Conservation (phyloP, 1,140 invertebrate genomes). For the Drosophila subobscura region DNA sequence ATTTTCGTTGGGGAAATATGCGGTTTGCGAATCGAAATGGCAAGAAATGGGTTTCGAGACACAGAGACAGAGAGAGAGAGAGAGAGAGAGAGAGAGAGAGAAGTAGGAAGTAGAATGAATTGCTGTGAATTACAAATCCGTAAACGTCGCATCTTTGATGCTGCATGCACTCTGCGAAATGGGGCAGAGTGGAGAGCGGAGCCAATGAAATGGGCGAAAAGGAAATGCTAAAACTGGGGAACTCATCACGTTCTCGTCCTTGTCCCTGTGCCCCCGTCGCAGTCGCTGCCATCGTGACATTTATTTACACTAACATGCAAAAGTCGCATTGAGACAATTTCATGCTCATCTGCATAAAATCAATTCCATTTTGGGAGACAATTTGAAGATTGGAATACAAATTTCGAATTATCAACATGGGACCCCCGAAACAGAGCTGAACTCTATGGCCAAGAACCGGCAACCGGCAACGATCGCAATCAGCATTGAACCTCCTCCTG, state of each 20-base stretch:
- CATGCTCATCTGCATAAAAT: conserved; percentile 84
- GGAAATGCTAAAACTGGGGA: not conserved
- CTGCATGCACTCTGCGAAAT: conserved; percentile 44
- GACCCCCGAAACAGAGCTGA: conserved; percentile 39
- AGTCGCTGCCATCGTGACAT: conserved; percentile 50
- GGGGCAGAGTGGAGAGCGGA: conserved; percentile 13
- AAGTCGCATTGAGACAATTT: conserved; percentile 82
- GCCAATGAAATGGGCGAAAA: conserved; percentile 2
- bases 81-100: not conserved
- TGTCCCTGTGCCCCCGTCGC: conserved; percentile 4
- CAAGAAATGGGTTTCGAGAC: conserved; percentile 9
- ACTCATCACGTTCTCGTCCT: conserved; percentile 60
- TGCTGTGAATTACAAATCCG: conserved; percentile 56
- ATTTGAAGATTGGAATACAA: conserved; percentile 84
- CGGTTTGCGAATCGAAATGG: conserved; percentile 37
- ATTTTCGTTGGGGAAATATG: conserved; percentile 43
- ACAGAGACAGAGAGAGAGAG: conserved; percentile 8
- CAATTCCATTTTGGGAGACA: conserved; percentile 84
- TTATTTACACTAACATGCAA: conserved; percentile 79
- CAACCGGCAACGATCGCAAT: conserved; percentile 69
- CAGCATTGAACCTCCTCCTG: conserved; percentile 66
- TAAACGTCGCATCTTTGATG: conserved; percentile 52
- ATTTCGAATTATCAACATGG: conserved; percentile 82
- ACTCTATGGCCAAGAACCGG: conserved; percentile 38
- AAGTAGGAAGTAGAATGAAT: conserved; percentile 5